Base-by-base conservation (phyloP, 2,797 vertebrate species). In the Euphonia xanthogaster region DNA sequence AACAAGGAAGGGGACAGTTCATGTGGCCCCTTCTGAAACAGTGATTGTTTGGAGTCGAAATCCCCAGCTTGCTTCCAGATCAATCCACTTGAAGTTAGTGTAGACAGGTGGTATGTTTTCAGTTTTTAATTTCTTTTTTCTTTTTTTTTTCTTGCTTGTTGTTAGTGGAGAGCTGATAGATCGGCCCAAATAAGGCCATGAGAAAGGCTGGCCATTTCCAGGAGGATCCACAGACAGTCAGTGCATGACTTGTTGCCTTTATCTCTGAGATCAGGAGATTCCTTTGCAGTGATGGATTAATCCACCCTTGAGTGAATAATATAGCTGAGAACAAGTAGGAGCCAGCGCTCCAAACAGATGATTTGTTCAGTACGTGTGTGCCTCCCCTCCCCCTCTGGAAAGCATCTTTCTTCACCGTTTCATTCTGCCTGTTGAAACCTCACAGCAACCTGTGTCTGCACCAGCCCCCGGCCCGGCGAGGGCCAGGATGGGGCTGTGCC, bases 241-340 rank as follows among this genome's bases (percentile, higher is more conserved):
- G 90, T 79, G 87, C 79, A n/a, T 67, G 71, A 94, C 92, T 94
- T 90, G 92, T 90, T 96, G 95, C 95, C 96, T 94, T 95, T 95
- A 96, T 96, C 96, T 96, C 84, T 62, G 95, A 88, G 91, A 96
- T 96, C 95, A 94, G 88, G 94, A 96, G 95, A 97, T 96, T 91
- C 95, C 90, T 95, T 95, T 91, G 92, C 93, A 51, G 79, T 96
- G 93, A 95, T 95, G 94, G 92, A 93, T 95, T 83, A 96, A 95
- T 93, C 90, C 91, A 78, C 94, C 93, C 94, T 51, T 86, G 91
- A 95, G 90, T 92, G 95, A 96, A 95, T 94, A 96, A 95, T 95
- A 86, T 83, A 86, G 72, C 95, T 4, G 25, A 93, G 96, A 94
- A 95, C 91, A 88, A 93, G 95, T 65, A 96, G 95, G 94, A 96